Evolutionary conservation across 2,888 invertebrate genomes (phyloP).

Genomic region (Ormia ochracea): DNA sequence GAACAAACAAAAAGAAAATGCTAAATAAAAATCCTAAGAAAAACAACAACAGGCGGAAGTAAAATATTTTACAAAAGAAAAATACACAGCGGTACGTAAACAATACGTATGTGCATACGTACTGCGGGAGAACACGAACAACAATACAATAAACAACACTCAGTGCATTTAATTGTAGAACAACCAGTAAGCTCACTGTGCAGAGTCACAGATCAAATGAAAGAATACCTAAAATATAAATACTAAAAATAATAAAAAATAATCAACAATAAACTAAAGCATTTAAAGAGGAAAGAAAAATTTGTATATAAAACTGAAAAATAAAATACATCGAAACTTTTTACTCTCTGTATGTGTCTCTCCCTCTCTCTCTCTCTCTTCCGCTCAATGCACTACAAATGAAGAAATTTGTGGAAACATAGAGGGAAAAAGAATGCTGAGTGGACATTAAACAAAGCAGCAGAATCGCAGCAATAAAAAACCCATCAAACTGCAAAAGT

Average conservation of each 20-base stretch:
- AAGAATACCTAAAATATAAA: slow-evolving; percentile 29
- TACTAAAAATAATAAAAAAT: slow-evolving; percentile 32
- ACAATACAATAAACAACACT: slow-evolving; percentile 22
- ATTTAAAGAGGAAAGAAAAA: slow-evolving; percentile 30
- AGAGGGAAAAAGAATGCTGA: slow-evolving; percentile 57
- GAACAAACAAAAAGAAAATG: slow-evolving; percentile 11
- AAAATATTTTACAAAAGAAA: slow-evolving; percentile 47
- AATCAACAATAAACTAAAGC: slow-evolving; percentile 40
- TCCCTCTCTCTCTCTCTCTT: too few species aligned
- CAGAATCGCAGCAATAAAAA: slow-evolving; percentile 17
- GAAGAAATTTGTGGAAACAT: not conserved
- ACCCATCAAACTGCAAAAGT: slow-evolving; percentile 29
- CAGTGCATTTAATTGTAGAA: slow-evolving; percentile 46
- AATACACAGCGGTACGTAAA: slow-evolving; percentile 13
- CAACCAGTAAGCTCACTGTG: slow-evolving; percentile 1
- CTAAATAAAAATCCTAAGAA: not conserved
- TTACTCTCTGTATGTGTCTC: too few species aligned
- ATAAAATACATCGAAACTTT: slow-evolving; percentile 14
- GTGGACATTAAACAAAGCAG: slow-evolving; percentile 46
- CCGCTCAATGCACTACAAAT: slow-evolving; percentile 36
- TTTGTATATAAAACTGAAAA: slow-evolving; percentile 6
- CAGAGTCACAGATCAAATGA: slow-evolving; percentile 14
- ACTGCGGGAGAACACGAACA: slow-evolving; percentile 23
- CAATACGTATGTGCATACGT: not conserved
- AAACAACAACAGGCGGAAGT: slow-evolving; percentile 58